Percentiles rank a stretch among this genome's conserved stretches.
Conservation (phyloP, 2,113 vertebrate genomes). For the Gadus chalcogrammus region DNA sequence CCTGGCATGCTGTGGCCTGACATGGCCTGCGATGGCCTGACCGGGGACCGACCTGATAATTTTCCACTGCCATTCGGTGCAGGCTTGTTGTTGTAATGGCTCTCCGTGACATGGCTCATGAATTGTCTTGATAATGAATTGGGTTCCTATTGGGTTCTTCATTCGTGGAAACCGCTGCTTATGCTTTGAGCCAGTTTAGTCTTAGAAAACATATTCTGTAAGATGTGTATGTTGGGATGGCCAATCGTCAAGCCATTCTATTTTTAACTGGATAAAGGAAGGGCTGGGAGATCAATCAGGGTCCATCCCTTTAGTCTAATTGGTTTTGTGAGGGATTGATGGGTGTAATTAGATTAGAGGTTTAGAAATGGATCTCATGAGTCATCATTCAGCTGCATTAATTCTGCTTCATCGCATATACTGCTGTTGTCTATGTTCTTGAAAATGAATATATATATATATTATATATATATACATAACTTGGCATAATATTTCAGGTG, state of each 20-base stretch:
- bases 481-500: neutral
- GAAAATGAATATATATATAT: neutral
- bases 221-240: too few species aligned
- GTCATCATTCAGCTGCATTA: neutral
- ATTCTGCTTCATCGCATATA: neutral
- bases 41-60: conserved; percentile 31
- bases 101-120: neutral
- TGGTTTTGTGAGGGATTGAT: conserved; percentile 46
- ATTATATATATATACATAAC: neutral
- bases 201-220: too few species aligned
- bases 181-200: too few species aligned
- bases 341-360: conserved; percentile 28
- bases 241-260: neutral
- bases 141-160: too few species aligned
- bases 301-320: conserved; percentile 34
- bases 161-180: too few species aligned
- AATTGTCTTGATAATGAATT: too few species aligned
- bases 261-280: conserved; percentile 24
- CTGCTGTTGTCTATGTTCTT: too few species aligned
- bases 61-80: conserved; percentile 19
- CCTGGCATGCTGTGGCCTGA: conserved; percentile 37
- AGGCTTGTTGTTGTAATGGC: neutral
- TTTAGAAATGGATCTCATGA: conserved; percentile 12
- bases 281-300: conserved; percentile 37
- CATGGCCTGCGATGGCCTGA: conserved; percentile 19